Conservation (phyloP, 2,113 vertebrate species). For the Tetraodon nigroviridis region DNA sequence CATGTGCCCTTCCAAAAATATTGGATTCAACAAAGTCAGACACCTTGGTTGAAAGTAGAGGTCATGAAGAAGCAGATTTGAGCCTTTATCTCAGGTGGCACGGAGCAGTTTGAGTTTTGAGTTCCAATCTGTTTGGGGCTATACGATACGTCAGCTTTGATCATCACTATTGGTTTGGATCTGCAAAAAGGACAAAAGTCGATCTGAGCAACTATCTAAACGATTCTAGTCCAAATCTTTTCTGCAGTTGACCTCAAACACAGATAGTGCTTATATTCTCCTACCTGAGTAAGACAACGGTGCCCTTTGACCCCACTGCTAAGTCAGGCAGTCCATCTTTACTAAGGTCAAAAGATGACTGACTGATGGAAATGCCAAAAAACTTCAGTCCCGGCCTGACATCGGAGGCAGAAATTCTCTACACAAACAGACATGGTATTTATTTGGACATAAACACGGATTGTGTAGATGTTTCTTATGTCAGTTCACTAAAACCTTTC, state of each 20-base stretch:
- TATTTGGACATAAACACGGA: background rate
- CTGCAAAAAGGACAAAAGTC: conserved; percentile 39
- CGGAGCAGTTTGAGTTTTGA: conserved; percentile 35
- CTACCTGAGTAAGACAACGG: conserved; percentile 71
- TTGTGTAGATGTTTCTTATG: background rate
- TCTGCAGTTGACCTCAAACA: background rate
- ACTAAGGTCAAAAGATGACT: conserved; percentile 60
- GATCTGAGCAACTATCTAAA: background rate
- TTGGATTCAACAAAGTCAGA: background rate
- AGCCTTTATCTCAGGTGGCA: background rate
- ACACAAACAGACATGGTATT: background rate
- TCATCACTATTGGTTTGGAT: conserved; percentile 68
- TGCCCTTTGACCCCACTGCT: conserved; percentile 70
- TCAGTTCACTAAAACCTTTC: background rate
- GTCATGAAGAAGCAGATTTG: conserved; percentile 65
- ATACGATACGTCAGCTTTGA: conserved; percentile 46
- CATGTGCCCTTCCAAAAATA: background rate
- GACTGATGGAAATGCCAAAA: conserved; percentile 71
- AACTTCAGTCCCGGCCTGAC: conserved; percentile 48
- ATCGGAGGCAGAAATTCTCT: conserved; percentile 68
- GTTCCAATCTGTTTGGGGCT: conserved; percentile 49
- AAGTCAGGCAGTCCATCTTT: conserved; percentile 60
- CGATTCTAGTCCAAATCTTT: background rate
- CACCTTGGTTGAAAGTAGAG: conserved; percentile 35
- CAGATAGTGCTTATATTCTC: background rate